Conservation (phyloP, 2,113 vertebrate species). For the Thomomys bottae region DNA sequence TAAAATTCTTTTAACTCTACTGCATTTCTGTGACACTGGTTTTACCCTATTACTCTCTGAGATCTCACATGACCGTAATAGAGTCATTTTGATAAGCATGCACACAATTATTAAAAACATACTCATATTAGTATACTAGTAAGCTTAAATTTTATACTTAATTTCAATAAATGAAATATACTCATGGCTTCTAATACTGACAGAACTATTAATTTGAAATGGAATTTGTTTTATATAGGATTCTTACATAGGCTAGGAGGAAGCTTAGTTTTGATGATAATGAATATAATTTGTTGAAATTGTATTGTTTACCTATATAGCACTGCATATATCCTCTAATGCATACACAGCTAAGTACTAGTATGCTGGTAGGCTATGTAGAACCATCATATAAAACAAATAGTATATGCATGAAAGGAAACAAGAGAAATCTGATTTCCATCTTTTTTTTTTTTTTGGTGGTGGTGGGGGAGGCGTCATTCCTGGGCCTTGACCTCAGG, state of each 20-base stretch:
- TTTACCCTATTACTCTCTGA: background rate
- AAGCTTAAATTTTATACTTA: background rate
- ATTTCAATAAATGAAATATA: slow-evolving; percentile 27
- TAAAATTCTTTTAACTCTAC: background rate
- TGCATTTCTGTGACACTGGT: background rate
- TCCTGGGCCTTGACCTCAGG: no score
- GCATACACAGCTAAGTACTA: background rate
- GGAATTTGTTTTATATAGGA: slow-evolving; percentile 20
- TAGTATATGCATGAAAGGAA: background rate
- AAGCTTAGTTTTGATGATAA: slow-evolving; percentile 36
- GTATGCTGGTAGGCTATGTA: background rate
- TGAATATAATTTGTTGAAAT: no score
- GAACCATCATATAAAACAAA: background rate
- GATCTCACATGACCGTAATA: background rate
- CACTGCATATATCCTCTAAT: background rate
- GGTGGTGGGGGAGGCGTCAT: no score
- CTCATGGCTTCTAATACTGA: slow-evolving; percentile 30
- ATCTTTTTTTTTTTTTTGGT: no score
- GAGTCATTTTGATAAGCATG: slow-evolving; percentile 23
- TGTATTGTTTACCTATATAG: background rate
- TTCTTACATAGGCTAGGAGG: background rate
- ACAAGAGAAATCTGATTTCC: background rate
- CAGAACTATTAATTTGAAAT: slow-evolving; percentile 19
- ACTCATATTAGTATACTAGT: no score
- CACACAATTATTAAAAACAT: slow-evolving; percentile 6